These are phyloP conservation scores for Caenorhabditis angaria DNA, from an alignment of 2,888 invertebrate species.

Conservation along the genomic window DNA sequence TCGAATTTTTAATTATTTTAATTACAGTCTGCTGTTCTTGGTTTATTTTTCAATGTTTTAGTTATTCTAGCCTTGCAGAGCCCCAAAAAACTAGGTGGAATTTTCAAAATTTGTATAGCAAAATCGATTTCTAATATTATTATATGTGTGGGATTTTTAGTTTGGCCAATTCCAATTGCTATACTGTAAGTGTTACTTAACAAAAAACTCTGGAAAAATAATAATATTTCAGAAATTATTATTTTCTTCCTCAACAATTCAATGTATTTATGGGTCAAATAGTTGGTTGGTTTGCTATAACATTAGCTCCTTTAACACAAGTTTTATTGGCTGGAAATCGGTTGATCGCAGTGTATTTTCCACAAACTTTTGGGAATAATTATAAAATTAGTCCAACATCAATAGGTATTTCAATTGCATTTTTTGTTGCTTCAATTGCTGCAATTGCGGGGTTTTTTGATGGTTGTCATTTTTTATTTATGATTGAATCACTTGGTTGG, in stretches of 20 bases:
- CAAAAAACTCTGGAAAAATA: too few species aligned
- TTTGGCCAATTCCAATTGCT: background rate
- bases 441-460: background rate
- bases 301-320: background rate
- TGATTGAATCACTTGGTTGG: background rate
- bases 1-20: background rate
- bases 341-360: background rate
- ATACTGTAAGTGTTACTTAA: background rate
- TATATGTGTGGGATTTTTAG: conserved; percentile 1
- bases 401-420: background rate
- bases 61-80: background rate
- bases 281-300: background rate
- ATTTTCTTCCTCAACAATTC: background rate
- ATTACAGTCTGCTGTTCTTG: background rate
- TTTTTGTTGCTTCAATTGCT: background rate
- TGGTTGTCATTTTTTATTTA: background rate
- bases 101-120: conserved; percentile 1
- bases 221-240: background rate
- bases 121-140: conserved; percentile 1
- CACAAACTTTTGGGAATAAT: background rate
- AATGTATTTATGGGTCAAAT: background rate
- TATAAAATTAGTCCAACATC: background rate
- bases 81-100: background rate
- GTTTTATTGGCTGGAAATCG: background rate
- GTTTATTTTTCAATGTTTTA: background rate